Evolutionary conservation across 2,113 vertebrate species (phyloP).

Genomic region (Syngnathus floridae): DNA sequence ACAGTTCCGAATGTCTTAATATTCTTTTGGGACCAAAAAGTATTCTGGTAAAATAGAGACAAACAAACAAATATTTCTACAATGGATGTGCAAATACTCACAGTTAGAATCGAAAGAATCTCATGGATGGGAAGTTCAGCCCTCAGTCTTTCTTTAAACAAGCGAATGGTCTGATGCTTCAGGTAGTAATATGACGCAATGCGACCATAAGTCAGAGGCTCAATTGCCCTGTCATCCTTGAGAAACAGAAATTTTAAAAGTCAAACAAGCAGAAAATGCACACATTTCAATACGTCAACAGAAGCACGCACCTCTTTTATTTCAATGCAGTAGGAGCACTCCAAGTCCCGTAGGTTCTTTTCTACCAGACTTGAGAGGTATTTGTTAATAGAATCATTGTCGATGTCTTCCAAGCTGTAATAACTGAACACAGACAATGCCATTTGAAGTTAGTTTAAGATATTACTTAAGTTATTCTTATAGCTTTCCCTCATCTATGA

Average conservation of each 20-base stretch:
- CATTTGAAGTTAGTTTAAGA: neutral
- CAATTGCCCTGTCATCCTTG: slow-evolving; percentile 82
- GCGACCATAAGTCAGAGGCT: slow-evolving; percentile 81
- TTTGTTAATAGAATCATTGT: slow-evolving; percentile 86
- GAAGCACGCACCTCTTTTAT: slow-evolving; percentile 80
- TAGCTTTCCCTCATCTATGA: neutral
- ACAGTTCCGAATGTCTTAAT: neutral
- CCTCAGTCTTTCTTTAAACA: slow-evolving; percentile 86
- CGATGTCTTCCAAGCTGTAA: slow-evolving; percentile 87
- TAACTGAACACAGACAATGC: slow-evolving; percentile 71
- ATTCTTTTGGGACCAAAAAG: slow-evolving; percentile 13
- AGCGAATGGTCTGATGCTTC: slow-evolving; percentile 85
- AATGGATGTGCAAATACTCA: slow-evolving; percentile 62
- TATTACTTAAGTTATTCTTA: neutral
- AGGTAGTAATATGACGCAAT: slow-evolving; percentile 96
- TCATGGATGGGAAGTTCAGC: slow-evolving; percentile 79
- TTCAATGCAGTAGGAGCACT: slow-evolving; percentile 88
- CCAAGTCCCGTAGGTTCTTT: slow-evolving; percentile 83
- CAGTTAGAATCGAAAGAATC: slow-evolving; percentile 84
- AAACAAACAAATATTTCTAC: neutral
- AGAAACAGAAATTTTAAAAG: neutral
- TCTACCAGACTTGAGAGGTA: slow-evolving; percentile 89
- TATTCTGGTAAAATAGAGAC: neutral
- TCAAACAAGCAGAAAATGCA: neutral
- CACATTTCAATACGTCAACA: neutral